Conservation (phyloP, 2,888 invertebrate species). For the Coenonympha glycerion region DNA sequence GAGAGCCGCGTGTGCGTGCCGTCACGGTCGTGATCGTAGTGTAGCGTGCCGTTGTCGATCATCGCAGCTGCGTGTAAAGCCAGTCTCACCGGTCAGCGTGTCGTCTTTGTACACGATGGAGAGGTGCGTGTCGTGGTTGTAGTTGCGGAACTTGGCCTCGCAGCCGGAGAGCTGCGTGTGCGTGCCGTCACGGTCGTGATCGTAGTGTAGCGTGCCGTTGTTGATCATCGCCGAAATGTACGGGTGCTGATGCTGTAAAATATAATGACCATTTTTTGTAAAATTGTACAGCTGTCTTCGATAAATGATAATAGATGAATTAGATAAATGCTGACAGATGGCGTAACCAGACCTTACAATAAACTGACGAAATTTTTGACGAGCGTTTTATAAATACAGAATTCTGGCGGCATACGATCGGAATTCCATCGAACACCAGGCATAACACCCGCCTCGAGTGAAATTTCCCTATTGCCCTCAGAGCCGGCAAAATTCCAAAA, state of each 20-base stretch:
- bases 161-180: conserved; percentile 98
- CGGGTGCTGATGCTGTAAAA: conserved; percentile 94
- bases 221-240: conserved; percentile 99
- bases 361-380: no score
- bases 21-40: conserved; percentile 98
- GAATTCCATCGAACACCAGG: no score
- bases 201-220: conserved; percentile 95
- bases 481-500: no score
- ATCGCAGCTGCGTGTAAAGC: conserved; percentile 83
- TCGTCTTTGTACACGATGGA: conserved; percentile 95
- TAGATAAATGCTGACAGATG: no score
- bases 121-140: conserved; percentile 90
- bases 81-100: conserved; percentile 82
- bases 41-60: no score
- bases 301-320: no score
- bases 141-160: conserved; percentile 95
- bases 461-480: no score
- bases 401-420: no score
- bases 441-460: no score
- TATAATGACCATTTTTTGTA: not conserved
- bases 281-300: no score
- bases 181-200: conserved; percentile 98
- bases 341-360: no score
- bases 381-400: no score
- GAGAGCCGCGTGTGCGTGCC: conserved; percentile 98